Evolutionary conservation across 2,888 invertebrate species (phyloP).

Genomic region (Netelia virgata): DNA sequence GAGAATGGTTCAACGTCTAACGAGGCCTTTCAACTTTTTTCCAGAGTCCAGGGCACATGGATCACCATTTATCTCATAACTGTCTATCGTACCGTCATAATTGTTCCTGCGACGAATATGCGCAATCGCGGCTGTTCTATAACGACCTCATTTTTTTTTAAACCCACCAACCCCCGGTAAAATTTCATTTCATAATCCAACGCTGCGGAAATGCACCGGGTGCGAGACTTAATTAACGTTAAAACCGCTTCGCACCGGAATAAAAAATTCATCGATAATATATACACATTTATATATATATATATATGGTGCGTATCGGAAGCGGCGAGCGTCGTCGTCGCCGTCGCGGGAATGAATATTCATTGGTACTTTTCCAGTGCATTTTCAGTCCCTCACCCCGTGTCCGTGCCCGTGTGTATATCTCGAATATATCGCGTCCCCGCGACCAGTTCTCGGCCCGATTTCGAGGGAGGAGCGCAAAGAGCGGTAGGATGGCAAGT

Average conservation of each 20-base stretch:
- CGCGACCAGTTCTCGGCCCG: conserved; percentile 57
- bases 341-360: conserved; percentile 64
- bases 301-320: conserved; percentile 45
- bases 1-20: conserved; percentile 27
- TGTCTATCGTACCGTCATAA: background rate
- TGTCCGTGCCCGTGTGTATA: conserved; percentile 37
- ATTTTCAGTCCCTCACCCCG: conserved; percentile 60
- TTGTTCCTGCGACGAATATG: background rate
- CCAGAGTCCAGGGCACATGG: conserved; percentile 17
- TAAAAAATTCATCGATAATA: conserved; percentile 70
- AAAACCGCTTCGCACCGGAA: conserved; percentile 66
- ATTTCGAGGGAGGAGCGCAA: conserved; percentile 53
- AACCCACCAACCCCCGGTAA: conserved; percentile 21
- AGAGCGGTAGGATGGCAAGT: conserved; percentile 44
- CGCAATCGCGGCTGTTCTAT: conserved; percentile 20
- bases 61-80: background rate
- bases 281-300: conserved; percentile 24
- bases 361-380: conserved; percentile 68
- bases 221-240: conserved; percentile 71
- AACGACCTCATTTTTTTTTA: conserved; percentile 40
- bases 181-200: conserved; percentile 62
- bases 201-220: conserved; percentile 56
- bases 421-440: conserved; percentile 51
- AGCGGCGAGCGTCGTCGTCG: conserved; percentile 59
- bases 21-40: conserved; percentile 36